Percentiles rank a stretch among this genome's conserved stretches.
phyloP scores from a whole-genome alignment of 2,888 invertebrate genomes.

The Limenitis camilla region DNA sequence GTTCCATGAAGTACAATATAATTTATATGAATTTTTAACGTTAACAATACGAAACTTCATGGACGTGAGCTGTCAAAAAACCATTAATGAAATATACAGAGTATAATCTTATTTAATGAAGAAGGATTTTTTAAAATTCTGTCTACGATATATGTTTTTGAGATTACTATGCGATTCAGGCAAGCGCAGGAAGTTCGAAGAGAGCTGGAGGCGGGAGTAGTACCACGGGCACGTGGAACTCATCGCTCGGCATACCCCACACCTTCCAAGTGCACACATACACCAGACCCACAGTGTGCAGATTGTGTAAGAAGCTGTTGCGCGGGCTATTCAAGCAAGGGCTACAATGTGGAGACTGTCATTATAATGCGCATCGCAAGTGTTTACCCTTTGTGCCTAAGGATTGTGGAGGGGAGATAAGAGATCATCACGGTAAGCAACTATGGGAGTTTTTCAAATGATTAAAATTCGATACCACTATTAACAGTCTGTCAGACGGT shows the following conservation, averaged over 20 bases:
- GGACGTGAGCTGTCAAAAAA: too few species aligned
- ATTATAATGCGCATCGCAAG: conserved; percentile 96
- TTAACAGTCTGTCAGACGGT: too few species aligned
- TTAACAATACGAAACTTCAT: too few species aligned
- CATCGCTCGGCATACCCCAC: conserved; percentile 79
- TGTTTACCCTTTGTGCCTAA: conserved; percentile 92
- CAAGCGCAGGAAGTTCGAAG: conserved; percentile 63
- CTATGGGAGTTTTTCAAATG: neutral
- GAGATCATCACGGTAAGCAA: conserved; percentile 73
- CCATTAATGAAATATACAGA: too few species aligned
- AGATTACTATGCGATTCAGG: too few species aligned
- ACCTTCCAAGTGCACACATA: conserved; percentile 98
- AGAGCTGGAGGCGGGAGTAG: neutral
- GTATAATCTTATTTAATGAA: too few species aligned
- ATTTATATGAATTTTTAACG: too few species aligned
- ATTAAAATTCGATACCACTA: too few species aligned
- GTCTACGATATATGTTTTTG: too few species aligned
- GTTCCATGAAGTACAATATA: too few species aligned
- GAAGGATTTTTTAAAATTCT: too few species aligned
- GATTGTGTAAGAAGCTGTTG: conserved; percentile 95
- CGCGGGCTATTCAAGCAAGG: conserved; percentile 97
- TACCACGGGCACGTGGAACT: conserved; percentile 27
- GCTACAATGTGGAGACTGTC: conserved; percentile 97
- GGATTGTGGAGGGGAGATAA: conserved; percentile 85
- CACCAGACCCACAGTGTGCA: conserved; percentile 96